Conservation (phyloP, 1,140 invertebrate species). For the Macrobrachium nipponense region DNA sequence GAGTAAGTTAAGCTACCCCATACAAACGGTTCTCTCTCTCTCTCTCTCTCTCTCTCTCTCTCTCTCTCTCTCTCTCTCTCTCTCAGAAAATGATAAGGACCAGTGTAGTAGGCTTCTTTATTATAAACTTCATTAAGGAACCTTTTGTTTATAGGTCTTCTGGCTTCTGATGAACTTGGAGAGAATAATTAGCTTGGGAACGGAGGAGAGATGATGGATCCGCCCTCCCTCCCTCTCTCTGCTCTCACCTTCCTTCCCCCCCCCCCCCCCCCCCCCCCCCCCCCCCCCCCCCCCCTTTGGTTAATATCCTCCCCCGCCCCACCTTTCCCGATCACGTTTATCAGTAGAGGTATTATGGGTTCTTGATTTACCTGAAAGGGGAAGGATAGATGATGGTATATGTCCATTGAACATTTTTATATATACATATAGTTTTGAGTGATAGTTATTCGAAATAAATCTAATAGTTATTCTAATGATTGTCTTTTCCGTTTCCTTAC, state of each 20-base stretch:
- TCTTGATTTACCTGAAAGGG: background rate
- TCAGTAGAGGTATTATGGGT: background rate
- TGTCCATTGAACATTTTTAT: too few relatives aligned
- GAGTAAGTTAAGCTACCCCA: background rate
- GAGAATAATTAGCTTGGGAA: too few relatives aligned
- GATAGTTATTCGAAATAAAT: background rate
- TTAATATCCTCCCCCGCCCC: background rate
- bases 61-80: constrained; percentile 19
- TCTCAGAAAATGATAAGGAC: background rate
- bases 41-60: background rate
- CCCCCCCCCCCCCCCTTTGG: background rate
- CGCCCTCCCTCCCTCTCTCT: background rate
- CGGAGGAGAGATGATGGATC: too few relatives aligned
- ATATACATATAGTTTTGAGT: too few relatives aligned
- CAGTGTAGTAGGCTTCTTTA: background rate
- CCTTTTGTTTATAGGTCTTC: too few relatives aligned
- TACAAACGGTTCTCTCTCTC: background rate
- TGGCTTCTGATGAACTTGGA: too few relatives aligned
- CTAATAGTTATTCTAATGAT: background rate
- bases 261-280: background rate
- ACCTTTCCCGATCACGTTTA: background rate
- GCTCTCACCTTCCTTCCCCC: background rate
- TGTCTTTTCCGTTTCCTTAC: background rate
- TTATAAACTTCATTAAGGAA: background rate
- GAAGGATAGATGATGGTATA: background rate